Conservation (phyloP, 2,888 invertebrate species). For the Nemotelus nigrinus region DNA sequence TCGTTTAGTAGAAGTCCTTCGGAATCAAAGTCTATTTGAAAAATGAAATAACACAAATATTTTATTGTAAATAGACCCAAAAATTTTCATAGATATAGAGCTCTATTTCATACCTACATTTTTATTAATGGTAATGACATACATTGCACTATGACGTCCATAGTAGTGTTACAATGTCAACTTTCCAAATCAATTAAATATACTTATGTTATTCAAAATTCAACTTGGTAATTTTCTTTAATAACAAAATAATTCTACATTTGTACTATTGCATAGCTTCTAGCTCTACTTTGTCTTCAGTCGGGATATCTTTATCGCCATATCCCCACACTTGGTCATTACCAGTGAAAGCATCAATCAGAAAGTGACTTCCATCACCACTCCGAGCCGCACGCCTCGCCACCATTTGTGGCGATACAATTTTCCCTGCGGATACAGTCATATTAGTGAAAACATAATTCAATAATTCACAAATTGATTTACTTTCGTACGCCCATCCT, state of each 20-base stretch:
- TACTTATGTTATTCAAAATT: background rate
- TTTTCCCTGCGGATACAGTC: conserved; percentile 65
- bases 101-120: too few relatives aligned
- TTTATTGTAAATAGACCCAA: too few relatives aligned
- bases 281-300: conserved; percentile 69
- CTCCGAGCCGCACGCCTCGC: conserved; percentile 68
- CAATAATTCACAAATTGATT: background rate
- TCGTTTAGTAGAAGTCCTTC: too few relatives aligned
- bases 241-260: background rate
- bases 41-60: too few relatives aligned
- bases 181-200: too few relatives aligned
- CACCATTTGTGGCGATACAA: conserved; percentile 70
- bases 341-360: conserved; percentile 61
- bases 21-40: too few relatives aligned
- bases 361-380: conserved; percentile 70
- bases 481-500: conserved; percentile 84
- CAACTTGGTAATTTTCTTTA: background rate
- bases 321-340: conserved; percentile 70
- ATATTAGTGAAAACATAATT: background rate
- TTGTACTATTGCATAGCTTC: conserved; percentile 66
- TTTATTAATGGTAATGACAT: too few relatives aligned
- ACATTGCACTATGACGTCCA: too few relatives aligned
- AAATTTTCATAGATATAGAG: too few relatives aligned
- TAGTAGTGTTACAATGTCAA: too few relatives aligned
- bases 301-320: conserved; percentile 69